Conservation (phyloP, 2,888 invertebrate genomes). For the Pardosa pseudoannulata region DNA sequence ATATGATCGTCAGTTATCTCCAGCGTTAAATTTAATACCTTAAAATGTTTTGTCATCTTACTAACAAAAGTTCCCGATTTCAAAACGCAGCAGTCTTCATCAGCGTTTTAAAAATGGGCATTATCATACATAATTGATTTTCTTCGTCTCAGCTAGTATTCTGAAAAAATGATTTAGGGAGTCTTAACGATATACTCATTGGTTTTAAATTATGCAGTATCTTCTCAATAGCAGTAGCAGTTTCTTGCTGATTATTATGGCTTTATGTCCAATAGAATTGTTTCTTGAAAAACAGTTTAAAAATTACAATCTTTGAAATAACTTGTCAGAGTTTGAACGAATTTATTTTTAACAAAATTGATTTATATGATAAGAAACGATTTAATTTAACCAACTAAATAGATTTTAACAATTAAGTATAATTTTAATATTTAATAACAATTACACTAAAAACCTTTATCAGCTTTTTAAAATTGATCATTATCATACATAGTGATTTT, state of each 20-base stretch:
- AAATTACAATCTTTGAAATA: too few relatives aligned
- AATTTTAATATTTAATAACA: too few relatives aligned
- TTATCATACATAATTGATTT: conserved; percentile 6
- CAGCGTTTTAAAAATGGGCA: neutral
- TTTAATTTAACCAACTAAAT: too few relatives aligned
- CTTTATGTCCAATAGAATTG: neutral
- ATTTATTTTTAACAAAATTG: too few relatives aligned
- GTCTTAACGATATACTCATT: neutral
- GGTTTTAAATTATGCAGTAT: neutral
- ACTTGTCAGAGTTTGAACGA: too few relatives aligned
- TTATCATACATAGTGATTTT: neutral
- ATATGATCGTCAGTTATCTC: neutral
- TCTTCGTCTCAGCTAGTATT: neutral
- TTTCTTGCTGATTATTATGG: neutral
- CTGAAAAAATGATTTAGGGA: neutral
- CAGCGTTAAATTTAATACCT: neutral
- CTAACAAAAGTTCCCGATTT: neutral
- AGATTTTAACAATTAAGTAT: too few relatives aligned
- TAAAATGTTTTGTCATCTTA: neutral
- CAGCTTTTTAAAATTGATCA: neutral
- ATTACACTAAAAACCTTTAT: too few relatives aligned
- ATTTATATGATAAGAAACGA: too few relatives aligned
- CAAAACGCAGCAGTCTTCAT: neutral
- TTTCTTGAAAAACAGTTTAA: neutral
- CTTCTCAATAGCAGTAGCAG: neutral